Evolutionary conservation across 2,888 invertebrate genomes (phyloP), one percentile per base, ranked within the genome.

Genomic region (Pelosia muscerda): DNA sequence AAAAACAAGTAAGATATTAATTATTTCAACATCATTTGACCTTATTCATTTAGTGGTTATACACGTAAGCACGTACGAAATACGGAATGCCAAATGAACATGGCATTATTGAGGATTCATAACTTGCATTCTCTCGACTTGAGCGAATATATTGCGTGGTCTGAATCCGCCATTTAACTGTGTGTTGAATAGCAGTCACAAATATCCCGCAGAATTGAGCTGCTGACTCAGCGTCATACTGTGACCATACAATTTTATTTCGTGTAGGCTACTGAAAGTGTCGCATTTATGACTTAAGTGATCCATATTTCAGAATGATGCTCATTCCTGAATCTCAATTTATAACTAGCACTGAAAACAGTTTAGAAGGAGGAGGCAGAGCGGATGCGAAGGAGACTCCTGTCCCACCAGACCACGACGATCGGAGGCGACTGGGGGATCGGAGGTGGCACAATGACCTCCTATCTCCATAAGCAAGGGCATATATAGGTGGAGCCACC

Each of bases 51-150:
- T n/a, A n/a, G 15, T 49, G 9, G 49, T 49, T 42, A 19, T 42
- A 19, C 15, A 15, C 42, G 15, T 42, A 42, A 42, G 6, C 42
- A 42, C 42, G 19, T 19, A 6, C 49, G 2, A n/a, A 49, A n/a
- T 49, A 49, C 49, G n/a, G 49, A 49, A n/a, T 49, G n/a, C n/a
- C n/a, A 49, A 49, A 49, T 49, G n/a, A 49, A 49, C 19, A n/a
- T 49, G 49, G n/a, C 49, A 9, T 2, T n/a, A 49, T 49, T 49
- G 49, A 8, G 49, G 49, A n/a, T 49, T 49, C 49, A 49, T 49
- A 49, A 9, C 9, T n/a, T 9, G 9, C n/a, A 9, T n/a, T 49
- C 49, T n/a, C 49, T 19, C 19, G 19, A 6, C 19, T 42, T 19
- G 42, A 0, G 42, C 19, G 19, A 42, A 42, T 38, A 42, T 6